These are phyloP conservation scores for Uloborus plumipes DNA, from an alignment of 2,888 invertebrate species.

Conservation along the genomic window DNA sequence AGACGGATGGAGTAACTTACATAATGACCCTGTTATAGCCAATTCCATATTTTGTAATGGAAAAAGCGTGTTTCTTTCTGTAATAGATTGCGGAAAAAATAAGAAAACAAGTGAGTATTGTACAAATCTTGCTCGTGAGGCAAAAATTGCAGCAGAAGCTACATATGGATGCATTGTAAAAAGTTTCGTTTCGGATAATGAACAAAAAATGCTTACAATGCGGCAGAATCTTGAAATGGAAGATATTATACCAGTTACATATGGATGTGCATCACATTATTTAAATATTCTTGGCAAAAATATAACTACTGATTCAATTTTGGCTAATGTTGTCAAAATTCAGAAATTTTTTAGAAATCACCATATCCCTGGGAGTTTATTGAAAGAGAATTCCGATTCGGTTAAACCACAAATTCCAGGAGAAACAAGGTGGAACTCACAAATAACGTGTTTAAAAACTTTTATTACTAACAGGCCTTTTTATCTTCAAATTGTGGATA, in stretches of 20 bases:
- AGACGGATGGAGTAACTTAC: slow-evolving; percentile 15
- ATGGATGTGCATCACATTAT: slow-evolving; percentile 23
- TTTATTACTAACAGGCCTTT: too few species aligned
- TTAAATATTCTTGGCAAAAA: slow-evolving; percentile 19
- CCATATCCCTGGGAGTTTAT: too few species aligned
- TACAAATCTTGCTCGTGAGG: slow-evolving; percentile 7
- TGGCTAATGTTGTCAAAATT: too few species aligned
- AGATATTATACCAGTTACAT: slow-evolving; percentile 10
- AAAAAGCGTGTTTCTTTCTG: slow-evolving; percentile 11
- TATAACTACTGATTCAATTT: too few species aligned
- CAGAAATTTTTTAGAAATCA: too few species aligned
- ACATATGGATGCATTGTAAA: slow-evolving; percentile 7
- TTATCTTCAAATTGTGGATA: too few species aligned
- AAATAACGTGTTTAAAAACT: too few species aligned
- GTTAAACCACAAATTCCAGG: too few species aligned
- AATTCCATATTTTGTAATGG: slow-evolving; percentile 17
- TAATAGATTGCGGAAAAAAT: slow-evolving; percentile 8
- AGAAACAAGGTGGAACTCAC: too few species aligned
- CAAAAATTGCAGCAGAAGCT: slow-evolving; percentile 16
- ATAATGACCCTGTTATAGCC: slow-evolving; percentile 8
- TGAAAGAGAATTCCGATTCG: too few species aligned
- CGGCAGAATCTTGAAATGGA: slow-evolving; percentile 7
- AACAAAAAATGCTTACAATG: slow-evolving; percentile 17
- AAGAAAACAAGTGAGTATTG: slow-evolving; percentile 22
- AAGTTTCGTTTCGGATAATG: slow-evolving; percentile 24